Evolutionary conservation across 92 coral and sea anemone genomes (phyloP).

Genomic region (Micromussa lordhowensis): DNA sequence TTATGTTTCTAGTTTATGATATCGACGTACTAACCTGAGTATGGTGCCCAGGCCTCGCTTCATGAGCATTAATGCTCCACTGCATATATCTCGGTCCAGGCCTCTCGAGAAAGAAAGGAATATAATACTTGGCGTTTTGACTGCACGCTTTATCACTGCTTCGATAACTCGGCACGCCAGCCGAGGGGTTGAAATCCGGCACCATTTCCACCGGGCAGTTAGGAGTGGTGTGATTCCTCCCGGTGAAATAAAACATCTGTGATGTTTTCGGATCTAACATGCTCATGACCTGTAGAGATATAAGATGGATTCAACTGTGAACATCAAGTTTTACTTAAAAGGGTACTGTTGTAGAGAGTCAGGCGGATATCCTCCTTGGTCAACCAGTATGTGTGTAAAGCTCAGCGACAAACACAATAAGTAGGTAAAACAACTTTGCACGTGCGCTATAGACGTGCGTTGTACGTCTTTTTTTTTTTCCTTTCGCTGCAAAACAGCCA

Average conservation of each 20-base stretch:
- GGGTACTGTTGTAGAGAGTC: too few species aligned
- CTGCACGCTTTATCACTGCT: constrained; percentile 67
- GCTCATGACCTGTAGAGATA: constrained; percentile 81
- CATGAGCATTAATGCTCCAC: constrained; percentile 97
- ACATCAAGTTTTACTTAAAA: background rate
- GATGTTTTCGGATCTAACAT: constrained; percentile 83
- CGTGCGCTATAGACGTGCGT: too few species aligned
- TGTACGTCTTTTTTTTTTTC: too few species aligned
- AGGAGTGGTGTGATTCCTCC: constrained; percentile 84
- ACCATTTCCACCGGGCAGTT: constrained; percentile 83
- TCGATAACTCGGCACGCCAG: constrained; percentile 88
- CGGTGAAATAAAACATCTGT: constrained; percentile 90
- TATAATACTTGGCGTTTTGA: constrained; percentile 59
- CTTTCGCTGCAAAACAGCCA: too few species aligned
- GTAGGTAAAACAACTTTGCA: too few species aligned
- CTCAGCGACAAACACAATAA: too few species aligned
- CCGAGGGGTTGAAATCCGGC: constrained; percentile 83
- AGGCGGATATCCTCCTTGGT: too few species aligned
- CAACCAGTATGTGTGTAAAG: too few species aligned
- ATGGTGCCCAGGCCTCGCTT: constrained; percentile 98
- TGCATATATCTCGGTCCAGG: constrained; percentile 89
- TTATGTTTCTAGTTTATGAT: too few species aligned
- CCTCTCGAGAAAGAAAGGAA: constrained; percentile 91
- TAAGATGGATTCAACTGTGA: background rate
- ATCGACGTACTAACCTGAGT: constrained; percentile 76